phyloP scores from a whole-genome alignment of 1,140 invertebrate genomes.

The Ostrea edulis region DNA sequence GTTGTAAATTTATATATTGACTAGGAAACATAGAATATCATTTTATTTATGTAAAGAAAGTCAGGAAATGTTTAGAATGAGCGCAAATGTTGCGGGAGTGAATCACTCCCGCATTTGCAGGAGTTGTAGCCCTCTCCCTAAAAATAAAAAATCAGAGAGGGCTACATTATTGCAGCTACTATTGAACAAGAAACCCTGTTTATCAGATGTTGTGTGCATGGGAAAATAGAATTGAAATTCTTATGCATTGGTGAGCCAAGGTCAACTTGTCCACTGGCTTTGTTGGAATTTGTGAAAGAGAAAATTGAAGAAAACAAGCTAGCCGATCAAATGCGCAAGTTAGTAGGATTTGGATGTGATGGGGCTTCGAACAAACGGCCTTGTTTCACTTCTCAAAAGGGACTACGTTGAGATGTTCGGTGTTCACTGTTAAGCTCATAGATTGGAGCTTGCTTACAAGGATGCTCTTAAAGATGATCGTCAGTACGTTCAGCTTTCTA shows the following conservation, averaged over 20 bases:
- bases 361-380: conserved; percentile 31
- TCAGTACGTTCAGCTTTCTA: neutral
- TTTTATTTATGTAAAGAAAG: too few species aligned
- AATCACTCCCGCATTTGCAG: too few species aligned
- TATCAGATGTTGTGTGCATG: neutral
- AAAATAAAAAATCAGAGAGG: too few species aligned
- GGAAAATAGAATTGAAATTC: conserved; percentile 5
- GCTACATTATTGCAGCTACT: too few species aligned
- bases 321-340: conserved; percentile 10
- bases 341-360: conserved; percentile 32
- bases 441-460: conserved; percentile 23
- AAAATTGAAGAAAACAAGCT: conserved; percentile 37
- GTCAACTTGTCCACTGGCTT: conserved; percentile 7
- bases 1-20: too few species aligned
- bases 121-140: too few species aligned
- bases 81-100: too few species aligned
- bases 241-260: conserved; percentile 20
- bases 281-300: conserved; percentile 29
- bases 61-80: too few species aligned
- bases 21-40: too few species aligned
- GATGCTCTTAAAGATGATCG: neutral
- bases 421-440: conserved; percentile 39
- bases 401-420: neutral
- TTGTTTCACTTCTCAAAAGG: neutral
- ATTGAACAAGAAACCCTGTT: conserved; percentile 32